These are phyloP conservation scores for Cydia strobilella DNA, from an alignment of 1,140 invertebrate genomes.

Conservation along the genomic window DNA sequence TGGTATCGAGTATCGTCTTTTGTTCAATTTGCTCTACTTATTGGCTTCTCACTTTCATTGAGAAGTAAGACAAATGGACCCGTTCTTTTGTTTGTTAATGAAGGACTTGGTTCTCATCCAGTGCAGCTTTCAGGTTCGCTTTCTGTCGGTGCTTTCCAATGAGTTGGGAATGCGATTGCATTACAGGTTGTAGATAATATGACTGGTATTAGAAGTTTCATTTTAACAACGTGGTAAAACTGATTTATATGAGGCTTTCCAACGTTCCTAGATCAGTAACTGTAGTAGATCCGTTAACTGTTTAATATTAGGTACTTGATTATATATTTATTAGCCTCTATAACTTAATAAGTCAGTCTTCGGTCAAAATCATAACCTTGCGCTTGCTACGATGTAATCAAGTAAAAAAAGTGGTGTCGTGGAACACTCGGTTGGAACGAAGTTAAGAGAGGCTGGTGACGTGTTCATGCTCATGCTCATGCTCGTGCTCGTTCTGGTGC, in stretches of 20 bases:
- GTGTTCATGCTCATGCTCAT: no score
- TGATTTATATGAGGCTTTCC: background rate
- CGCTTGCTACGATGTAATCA: no score
- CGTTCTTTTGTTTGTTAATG: constrained; percentile 6
- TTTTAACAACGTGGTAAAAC: background rate
- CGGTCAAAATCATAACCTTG: no score
- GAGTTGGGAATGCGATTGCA: background rate
- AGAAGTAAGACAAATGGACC: background rate
- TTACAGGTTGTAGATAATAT: constrained; percentile 14
- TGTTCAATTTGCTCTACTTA: background rate
- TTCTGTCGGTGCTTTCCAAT: background rate
- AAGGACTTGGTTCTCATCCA: constrained; percentile 7
- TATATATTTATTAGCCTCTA: no score
- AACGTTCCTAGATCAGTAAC: background rate
- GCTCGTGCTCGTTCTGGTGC: no score
- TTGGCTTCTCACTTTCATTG: background rate
- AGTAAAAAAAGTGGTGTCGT: no score
- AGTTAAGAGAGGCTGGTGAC: no score
- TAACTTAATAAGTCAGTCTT: no score
- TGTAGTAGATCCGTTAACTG: no score
- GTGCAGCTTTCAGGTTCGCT: constrained; percentile 1
- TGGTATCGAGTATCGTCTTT: background rate
- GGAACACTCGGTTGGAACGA: no score
- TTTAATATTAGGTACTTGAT: no score
- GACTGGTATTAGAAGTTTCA: constrained; percentile 7